phyloP scores from a whole-genome alignment of 2,797 vertebrate species.

The Smutsia gigantea region DNA sequence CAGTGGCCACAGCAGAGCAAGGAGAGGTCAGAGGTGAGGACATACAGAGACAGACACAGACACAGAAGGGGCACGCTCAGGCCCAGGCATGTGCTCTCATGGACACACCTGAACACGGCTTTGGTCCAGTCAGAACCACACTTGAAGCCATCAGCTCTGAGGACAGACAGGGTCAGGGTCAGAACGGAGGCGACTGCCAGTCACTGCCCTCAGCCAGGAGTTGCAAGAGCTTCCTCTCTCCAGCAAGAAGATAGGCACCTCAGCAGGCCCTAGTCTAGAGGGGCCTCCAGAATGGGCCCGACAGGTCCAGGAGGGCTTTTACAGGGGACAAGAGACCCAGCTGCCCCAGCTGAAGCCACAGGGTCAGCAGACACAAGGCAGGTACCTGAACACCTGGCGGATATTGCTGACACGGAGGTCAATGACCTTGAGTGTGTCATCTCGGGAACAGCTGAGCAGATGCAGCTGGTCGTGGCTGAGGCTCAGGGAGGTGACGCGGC shows the following conservation, averaged over 20 bases:
- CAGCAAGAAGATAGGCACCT: neutral
- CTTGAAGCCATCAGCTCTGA: conserved; percentile 92
- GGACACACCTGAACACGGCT: conserved; percentile 92
- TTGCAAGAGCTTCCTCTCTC: neutral
- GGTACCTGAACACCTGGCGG: conserved; percentile 84
- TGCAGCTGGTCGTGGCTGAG: conserved; percentile 89
- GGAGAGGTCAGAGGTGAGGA: neutral
- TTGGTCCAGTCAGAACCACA: conserved; percentile 94
- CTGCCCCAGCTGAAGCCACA: neutral
- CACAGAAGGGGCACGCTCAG: neutral
- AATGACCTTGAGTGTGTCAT: conserved; percentile 91
- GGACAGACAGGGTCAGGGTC: neutral
- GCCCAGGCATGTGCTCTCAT: neutral
- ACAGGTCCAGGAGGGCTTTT: neutral
- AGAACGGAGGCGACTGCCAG: neutral
- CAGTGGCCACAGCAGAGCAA: neutral
- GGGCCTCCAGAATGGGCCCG: neutral
- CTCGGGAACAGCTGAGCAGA: conserved; percentile 93
- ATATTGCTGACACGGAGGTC: conserved; percentile 90
- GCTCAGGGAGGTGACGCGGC: conserved; percentile 92
- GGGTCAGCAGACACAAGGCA: neutral
- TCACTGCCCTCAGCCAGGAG: neutral
- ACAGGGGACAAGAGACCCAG: neutral
- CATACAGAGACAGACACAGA: neutral
- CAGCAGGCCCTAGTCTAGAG: neutral